Conservation (phyloP, 2,888 invertebrate species). For the Lasioglossum vierecki region DNA sequence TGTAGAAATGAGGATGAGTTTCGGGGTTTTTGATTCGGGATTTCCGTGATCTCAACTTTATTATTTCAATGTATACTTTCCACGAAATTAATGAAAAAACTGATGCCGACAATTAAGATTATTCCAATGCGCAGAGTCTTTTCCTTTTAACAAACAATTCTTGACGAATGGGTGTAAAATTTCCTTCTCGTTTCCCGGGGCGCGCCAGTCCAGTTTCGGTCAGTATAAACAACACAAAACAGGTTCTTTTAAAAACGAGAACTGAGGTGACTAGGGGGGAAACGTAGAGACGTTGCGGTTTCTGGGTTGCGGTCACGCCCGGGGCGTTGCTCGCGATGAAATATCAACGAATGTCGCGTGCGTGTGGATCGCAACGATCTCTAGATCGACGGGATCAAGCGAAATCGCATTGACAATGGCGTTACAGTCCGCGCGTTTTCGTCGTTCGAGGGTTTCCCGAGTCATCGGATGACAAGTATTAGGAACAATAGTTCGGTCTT, state of each 20-base stretch:
- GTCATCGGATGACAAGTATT: constrained; percentile 13
- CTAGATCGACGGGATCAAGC: background rate
- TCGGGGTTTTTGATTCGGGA: background rate
- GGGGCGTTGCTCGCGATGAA: background rate
- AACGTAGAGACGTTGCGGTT: constrained; percentile 30
- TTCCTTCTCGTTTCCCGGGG: background rate
- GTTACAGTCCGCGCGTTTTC: background rate
- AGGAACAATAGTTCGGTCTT: constrained; percentile 24
- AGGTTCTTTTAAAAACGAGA: background rate
- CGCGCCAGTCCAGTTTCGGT: background rate
- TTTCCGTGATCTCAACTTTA: background rate
- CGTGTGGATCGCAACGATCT: background rate
- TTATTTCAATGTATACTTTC: background rate
- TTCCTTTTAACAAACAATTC: background rate
- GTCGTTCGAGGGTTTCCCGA: background rate
- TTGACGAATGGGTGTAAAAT: background rate
- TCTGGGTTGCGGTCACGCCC: constrained; percentile 33
- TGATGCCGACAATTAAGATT: background rate
- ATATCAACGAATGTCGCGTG: background rate
- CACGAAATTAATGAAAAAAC: background rate
- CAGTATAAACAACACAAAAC: background rate
- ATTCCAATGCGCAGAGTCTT: background rate
- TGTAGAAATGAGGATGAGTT: background rate
- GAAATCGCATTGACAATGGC: background rate
- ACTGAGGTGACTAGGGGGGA: background rate